Base-by-base conservation (phyloP, 1,140 invertebrate species). In the Cotesia typhae region DNA sequence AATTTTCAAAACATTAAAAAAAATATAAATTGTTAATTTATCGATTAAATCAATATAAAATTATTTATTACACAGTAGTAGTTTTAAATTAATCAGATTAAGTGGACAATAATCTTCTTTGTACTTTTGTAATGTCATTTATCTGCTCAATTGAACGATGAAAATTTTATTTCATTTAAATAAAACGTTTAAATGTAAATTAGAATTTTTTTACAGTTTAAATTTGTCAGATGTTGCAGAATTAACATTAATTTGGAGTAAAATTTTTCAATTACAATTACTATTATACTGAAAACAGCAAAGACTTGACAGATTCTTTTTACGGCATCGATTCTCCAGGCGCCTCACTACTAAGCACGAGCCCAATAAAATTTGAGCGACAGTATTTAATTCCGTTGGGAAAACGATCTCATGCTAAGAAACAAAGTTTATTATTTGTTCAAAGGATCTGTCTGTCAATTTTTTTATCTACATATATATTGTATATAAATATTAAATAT, bases 401-500 rank as follows among this genome's bases (percentile, higher is more conserved):
- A 47, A 7, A 69, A 35, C 35, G 12, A 55, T 55, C 20, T 57
- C 55, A 55, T 37, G 41, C 4, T 28, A 53, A 28, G 41, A 38
- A 47, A 35, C 36, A 60, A 37, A n/a, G 35, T 47, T 59, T 61
- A 28, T 5, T n/a, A 9, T 7, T 61, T 47, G 14, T 59, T 53
- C 41, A 47, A 12, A 74, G 37, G 61, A 79, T 78, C 81, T 73
- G 79, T 78, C 77, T 73, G 74, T 55, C 59, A 36, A 71, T 70
- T 70, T 64, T 57, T 53, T 72, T 67, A 75, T 4, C 17, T 75
- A 79, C 76, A 73, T 83, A 76, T 79, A 77, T 82, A 80, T 82
- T 85, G 83, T 86, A 84, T 84, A 84, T 84, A 86, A 55, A 17
- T 14, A 17, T 79, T 80, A 85, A 80, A 74, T 70, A 75, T 74